Conservation (phyloP, 2,113 vertebrate species). For the Eclectus roratus region DNA sequence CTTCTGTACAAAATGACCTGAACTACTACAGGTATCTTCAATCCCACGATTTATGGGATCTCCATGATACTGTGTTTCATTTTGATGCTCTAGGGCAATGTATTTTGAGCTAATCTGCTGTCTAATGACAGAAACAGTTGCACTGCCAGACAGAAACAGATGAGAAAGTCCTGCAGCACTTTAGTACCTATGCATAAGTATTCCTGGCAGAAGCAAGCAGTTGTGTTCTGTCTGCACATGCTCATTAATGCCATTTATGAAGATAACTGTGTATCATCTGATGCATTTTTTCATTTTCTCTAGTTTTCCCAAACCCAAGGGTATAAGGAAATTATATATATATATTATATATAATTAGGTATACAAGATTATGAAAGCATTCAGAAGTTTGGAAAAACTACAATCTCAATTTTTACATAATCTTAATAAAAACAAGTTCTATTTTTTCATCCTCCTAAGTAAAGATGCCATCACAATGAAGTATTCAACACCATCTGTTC, state of each 20-base stretch:
- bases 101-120: not conserved
- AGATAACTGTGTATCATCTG: not conserved
- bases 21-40: not conserved
- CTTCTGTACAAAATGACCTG: not conserved
- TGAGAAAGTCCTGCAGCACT: not conserved
- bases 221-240: not conserved
- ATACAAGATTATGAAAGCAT: not conserved
- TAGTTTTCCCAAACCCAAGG: not conserved
- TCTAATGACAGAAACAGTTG: not conserved
- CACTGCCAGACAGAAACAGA: not conserved
- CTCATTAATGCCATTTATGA: not conserved
- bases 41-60: not conserved
- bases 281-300: not conserved
- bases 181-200: not conserved
- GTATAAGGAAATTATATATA: not conserved
- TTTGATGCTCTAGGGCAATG: not conserved
- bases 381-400: not conserved
- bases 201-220: not conserved
- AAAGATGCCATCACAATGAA: not conserved
- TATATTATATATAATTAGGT: not conserved
- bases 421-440: not conserved
- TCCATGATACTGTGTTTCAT: no score
- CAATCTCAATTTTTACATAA: not conserved
- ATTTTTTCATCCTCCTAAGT: not conserved
- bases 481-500: not conserved